Evolutionary conservation across 2,888 invertebrate species (phyloP), one percentile per base, ranked within the genome.

Genomic region (Pseudolycoriella hygida): DNA sequence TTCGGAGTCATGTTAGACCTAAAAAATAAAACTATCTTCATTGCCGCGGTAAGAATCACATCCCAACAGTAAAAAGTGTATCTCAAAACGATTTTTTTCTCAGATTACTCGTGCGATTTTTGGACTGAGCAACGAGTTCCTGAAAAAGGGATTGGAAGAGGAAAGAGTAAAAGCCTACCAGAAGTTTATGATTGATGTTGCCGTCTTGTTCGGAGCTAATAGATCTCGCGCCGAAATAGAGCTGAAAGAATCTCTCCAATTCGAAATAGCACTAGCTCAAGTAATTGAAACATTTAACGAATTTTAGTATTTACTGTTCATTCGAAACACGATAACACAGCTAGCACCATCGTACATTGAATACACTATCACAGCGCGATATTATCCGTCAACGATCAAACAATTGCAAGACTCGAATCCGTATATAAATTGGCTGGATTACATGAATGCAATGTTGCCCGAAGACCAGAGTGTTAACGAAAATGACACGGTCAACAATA

Each of bases 181-280:
- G 55, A 75, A 74, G 17, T 88, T 87, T 60, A 86, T 87, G 83
- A 82, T 89, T 1, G 86, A 88, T 56, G 77, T 92, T 51, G 84
- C 92, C 0, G 75, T 76, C 0, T 69, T 93, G 11, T 75, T 93
- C 49, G 93, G 93, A 8, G 93, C 90, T 1, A 72, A 85, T 17
- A 73, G 71, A 50, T 59, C 67, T 0, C 62, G 65, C 3, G 90
- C 92, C 0, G 66, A 72, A 51, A 62, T 64, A 10, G 86, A 92
- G 54, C 72, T 94, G 46, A 72, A 67, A 42, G 78, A 85, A 42
- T 84, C 90, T 0, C 67, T 96, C 17, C 70, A 81, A 49, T 93
- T 96, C 56, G 94, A 96, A 71, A 88, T 86, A 50, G 71, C 76
- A 53, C 70, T 96, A 46, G 93, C 94, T 30, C 90, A 92, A 61